These are phyloP conservation scores for Drosophila nigrodunni DNA, from an alignment of 1,140 invertebrate species.

Conservation along the genomic window DNA sequence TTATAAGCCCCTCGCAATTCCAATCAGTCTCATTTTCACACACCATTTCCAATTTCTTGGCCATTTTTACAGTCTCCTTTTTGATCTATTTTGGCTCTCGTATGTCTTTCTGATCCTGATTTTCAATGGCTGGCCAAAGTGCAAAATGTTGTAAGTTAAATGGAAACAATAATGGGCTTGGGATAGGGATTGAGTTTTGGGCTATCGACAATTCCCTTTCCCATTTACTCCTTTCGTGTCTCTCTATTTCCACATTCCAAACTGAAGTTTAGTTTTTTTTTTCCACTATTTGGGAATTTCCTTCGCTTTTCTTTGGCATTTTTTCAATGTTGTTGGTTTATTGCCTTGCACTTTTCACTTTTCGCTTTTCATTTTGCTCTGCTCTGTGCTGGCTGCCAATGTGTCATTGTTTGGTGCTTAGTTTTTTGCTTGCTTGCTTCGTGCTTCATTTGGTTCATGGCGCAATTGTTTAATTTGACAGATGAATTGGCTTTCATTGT, in stretches of 20 bases:
- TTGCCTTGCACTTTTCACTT: constrained; percentile 75
- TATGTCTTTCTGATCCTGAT: constrained; percentile 34
- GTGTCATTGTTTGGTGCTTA: constrained; percentile 56
- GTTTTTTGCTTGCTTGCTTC: constrained; percentile 31
- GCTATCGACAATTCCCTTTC: background rate
- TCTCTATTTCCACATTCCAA: background rate
- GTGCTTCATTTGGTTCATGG: constrained; percentile 45
- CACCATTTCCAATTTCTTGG: constrained; percentile 63
- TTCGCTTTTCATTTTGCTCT: constrained; percentile 42
- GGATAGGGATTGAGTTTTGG: constrained; percentile 23
- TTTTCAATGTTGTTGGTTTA: constrained; percentile 55
- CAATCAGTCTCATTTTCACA: constrained; percentile 80
- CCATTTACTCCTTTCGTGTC: background rate
- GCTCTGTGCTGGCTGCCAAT: constrained; percentile 50
- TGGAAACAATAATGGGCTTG: constrained; percentile 80
- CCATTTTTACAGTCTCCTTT: constrained; percentile 41
- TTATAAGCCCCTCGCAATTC: constrained; percentile 33
- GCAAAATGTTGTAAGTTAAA: constrained; percentile 82
- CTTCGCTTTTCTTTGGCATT: constrained; percentile 37
- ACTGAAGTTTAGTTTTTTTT: constrained; percentile 2
- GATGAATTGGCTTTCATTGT: constrained; percentile 64
- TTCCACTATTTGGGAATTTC: constrained; percentile 13
- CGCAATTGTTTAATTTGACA: constrained; percentile 69
- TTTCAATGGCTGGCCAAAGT: constrained; percentile 67
- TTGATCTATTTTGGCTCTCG: constrained; percentile 63